Evolutionary conservation across 2,797 vertebrate species (phyloP), one percentile per base, ranked within the genome.

Genomic region (Sorex maritimensis): DNA sequence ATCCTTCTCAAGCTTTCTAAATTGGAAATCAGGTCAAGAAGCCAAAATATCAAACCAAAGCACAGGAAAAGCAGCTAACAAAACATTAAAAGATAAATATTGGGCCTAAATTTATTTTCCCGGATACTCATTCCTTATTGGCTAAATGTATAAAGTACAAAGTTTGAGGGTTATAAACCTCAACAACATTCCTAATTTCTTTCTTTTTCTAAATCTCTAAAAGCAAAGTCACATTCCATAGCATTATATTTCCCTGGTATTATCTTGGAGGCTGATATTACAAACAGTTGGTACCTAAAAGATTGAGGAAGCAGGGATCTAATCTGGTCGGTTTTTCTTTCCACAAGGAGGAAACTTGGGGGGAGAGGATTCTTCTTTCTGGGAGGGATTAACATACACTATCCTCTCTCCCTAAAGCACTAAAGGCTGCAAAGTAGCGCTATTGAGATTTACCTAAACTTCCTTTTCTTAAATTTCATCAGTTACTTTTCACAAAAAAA

Each of bases 101-200:
- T 92, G 83, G 86, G 81, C 92, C 91, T 96, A 94, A 91, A 93
- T 94, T 96, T 95, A 94, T 95, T 95, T 93, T 80, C 87, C 81
- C 90, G 94, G 80, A 86, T 92, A 93, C 34, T 94, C 84, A 92
- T 93, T 94, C 80, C 92, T 95, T 96, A 92, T 83, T 95, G 79
- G 81, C 34, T 94, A 93, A 95, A 74, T 85, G 49, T 93, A 93
- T 89, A 92, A 95, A 97, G 96, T 92, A 92, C 80, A 91, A 96
- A 95, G 73, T 91, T 68, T 86, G 80, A 95, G 79, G 74, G 92
- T 88, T 85, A 65, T 77, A 93, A 94, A 21, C 82, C 71, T 95
- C 78, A 67, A 41, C 21, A 82, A 83, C 58, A 82, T 83, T 91
- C 24, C 72, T 86, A 88, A 93, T 92, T 88, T 77, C 74, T 74